These are phyloP conservation scores for Lepidotrigona ventralis DNA, from an alignment of 1,140 invertebrate species.

Conservation along the genomic window DNA sequence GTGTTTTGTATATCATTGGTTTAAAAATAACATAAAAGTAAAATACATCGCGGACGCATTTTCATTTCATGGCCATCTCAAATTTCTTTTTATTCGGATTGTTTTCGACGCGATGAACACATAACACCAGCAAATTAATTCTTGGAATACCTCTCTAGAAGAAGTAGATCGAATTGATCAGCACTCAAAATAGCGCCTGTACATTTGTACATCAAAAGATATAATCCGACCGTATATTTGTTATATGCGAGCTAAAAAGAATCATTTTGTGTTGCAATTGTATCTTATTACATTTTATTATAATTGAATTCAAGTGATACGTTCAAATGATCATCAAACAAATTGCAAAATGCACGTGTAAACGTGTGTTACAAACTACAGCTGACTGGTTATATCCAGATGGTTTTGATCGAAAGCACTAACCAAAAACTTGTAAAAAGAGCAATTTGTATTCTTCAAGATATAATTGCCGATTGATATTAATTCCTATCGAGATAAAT, in stretches of 20 bases:
- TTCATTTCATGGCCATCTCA: constrained; percentile 51
- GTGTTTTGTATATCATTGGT: constrained; percentile 56
- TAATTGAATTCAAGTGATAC: neutral
- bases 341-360: constrained; percentile 28
- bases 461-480: constrained; percentile 30
- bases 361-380: constrained; percentile 47
- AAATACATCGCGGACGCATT: constrained; percentile 45
- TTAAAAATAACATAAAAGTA: constrained; percentile 68
- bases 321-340: neutral
- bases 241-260: neutral
- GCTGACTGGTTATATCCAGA: constrained; percentile 55
- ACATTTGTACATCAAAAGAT: constrained; percentile 7
- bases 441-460: neutral
- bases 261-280: constrained; percentile 1
- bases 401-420: constrained; percentile 48
- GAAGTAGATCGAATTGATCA: constrained; percentile 26
- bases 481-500: constrained; percentile 37
- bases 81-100: constrained; percentile 9
- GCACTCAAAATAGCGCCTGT: constrained; percentile 26
- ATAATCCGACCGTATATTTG: neutral
- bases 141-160: constrained; percentile 25
- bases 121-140: neutral
- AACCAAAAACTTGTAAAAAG: constrained; percentile 49
- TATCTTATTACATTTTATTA: neutral
- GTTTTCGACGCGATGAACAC: neutral